phyloP scores from a whole-genome alignment of 2,888 invertebrate species.

The Pterostichus madidus region DNA sequence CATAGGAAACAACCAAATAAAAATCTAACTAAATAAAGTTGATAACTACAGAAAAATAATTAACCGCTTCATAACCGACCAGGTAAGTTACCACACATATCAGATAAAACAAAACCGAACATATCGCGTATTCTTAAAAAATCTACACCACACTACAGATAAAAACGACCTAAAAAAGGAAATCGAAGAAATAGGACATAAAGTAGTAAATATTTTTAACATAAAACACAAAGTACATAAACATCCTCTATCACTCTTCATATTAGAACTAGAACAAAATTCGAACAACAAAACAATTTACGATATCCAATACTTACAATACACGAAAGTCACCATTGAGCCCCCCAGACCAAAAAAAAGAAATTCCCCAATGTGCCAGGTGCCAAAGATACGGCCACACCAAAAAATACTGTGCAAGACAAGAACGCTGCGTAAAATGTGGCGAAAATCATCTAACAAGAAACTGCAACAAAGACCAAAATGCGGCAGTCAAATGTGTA shows the following conservation, averaged over 20 bases:
- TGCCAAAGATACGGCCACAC: too few relatives aligned
- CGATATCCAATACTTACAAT: slow-evolving; percentile 20
- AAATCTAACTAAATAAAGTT: slow-evolving; percentile 56
- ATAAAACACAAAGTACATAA: slow-evolving; percentile 29
- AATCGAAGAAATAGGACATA: slow-evolving; percentile 51
- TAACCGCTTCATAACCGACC: slow-evolving; percentile 17
- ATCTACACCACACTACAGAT: slow-evolving; percentile 60
- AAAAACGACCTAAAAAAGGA: neutral
- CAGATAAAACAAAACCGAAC: slow-evolving; percentile 52
- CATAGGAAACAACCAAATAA: slow-evolving; percentile 52
- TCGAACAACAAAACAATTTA: slow-evolving; percentile 51
- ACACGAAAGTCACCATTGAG: slow-evolving; percentile 34
- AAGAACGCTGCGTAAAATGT: slow-evolving; percentile 46
- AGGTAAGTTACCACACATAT: slow-evolving; percentile 55
- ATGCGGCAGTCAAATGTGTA: neutral
- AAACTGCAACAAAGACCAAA: slow-evolving; percentile 51
- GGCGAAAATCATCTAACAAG: slow-evolving; percentile 60
- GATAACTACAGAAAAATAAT: slow-evolving; percentile 59
- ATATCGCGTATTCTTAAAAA: slow-evolving; percentile 59
- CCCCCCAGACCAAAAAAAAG: slow-evolving; percentile 2
- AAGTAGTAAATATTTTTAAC: slow-evolving; percentile 59
- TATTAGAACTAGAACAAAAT: slow-evolving; percentile 55
- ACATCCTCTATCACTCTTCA: slow-evolving; percentile 43
- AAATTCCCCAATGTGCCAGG: too few relatives aligned
- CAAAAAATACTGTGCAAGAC: slow-evolving; percentile 52